A percentile compares a stretch with the other conserved stretches of the same genome.
Evolutionary conservation across 2,797 vertebrate species (phyloP).

Genomic region (Brachyalestes nurse): DNA sequence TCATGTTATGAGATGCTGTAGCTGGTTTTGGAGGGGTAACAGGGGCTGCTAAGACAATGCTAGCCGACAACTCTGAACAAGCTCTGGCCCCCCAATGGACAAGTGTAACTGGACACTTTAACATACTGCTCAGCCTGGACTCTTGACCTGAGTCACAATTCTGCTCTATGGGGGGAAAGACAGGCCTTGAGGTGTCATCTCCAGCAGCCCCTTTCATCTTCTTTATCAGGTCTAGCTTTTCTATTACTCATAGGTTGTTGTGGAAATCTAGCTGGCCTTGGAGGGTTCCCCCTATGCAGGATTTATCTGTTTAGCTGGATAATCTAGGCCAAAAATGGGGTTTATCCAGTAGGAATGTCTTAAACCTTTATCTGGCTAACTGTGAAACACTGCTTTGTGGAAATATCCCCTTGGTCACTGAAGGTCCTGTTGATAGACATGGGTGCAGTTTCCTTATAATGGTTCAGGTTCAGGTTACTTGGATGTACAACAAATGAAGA

Average conservation of each 20-base stretch:
- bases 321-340: not conserved
- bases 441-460: not conserved
- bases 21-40: not conserved
- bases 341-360: not conserved
- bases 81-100: not conserved
- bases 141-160: slow-evolving; percentile 15
- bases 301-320: not conserved
- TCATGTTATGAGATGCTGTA: slow-evolving; percentile 53
- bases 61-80: not conserved
- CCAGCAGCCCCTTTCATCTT: not conserved
- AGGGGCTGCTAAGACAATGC: not conserved
- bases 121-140: not conserved
- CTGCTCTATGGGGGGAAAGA: not conserved
- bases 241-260: not conserved
- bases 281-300: not conserved
- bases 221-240: slow-evolving; percentile 10
- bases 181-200: slow-evolving; percentile 19
- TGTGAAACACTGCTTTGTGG: not conserved
- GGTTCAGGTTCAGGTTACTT: no score
- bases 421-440: not conserved
- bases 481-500: no score
- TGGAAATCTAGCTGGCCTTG: not conserved
- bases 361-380: not conserved
- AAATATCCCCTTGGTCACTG: not conserved
- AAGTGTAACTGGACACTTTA: slow-evolving; percentile 9